Evolutionary conservation across 2,797 vertebrate genomes (phyloP).

Genomic region (Podargus strigoides): DNA sequence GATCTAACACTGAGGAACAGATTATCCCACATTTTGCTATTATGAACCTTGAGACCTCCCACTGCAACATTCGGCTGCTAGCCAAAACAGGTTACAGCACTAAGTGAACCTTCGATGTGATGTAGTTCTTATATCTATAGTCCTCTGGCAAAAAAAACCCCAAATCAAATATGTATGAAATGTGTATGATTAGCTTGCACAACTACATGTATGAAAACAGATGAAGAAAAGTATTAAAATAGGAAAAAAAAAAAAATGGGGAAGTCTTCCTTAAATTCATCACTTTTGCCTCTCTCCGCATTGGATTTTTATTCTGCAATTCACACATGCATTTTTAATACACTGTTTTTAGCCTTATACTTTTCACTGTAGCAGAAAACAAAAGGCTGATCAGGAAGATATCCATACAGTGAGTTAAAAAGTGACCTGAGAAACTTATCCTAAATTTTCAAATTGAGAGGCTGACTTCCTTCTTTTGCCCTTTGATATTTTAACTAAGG

Average conservation of each 20-base stretch:
- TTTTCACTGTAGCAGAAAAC: not conserved
- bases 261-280: accelerated
- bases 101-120: not conserved
- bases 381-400: not conserved
- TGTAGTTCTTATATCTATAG: not conserved
- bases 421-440: not conserved
- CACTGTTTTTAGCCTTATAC: not conserved
- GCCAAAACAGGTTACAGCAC: not conserved
- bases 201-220: not conserved
- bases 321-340: not conserved
- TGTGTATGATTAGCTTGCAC: not conserved
- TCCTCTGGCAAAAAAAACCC: too few relatives aligned
- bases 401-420: not conserved
- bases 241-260: not conserved
- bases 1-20: not conserved
- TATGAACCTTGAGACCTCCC: not conserved
- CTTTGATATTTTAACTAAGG: not conserved
- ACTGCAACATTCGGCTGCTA: not conserved
- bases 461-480: not conserved
- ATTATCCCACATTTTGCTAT: not conserved
- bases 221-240: not conserved
- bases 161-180: too few relatives aligned
- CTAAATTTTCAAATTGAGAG: not conserved
- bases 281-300: not conserved
- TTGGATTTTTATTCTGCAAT: not conserved